Percentiles rank a stretch among this genome's conserved stretches.
These are phyloP conservation scores for Pimephales promelas DNA, from an alignment of 2,113 vertebrate genomes.

Conservation along the genomic window DNA sequence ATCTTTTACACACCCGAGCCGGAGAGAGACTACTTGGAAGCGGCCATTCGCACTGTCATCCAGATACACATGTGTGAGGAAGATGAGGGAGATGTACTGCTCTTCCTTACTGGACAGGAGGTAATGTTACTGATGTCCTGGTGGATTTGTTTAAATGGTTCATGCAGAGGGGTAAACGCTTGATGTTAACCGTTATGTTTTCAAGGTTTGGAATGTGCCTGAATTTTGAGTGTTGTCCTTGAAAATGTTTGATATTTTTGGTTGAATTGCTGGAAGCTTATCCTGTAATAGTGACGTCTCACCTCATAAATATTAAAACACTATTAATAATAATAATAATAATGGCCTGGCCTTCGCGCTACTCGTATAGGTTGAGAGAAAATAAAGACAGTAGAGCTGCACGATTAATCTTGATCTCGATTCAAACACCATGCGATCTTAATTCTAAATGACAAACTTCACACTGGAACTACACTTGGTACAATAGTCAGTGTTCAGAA, in stretches of 20 bases:
- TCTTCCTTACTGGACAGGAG: constrained; percentile 97
- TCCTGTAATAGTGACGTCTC: too few species aligned
- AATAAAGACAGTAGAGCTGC: too few species aligned
- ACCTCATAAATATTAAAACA: too few species aligned
- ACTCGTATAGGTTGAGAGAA: too few species aligned
- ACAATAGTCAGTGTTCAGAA: too few species aligned
- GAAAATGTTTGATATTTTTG: not conserved
- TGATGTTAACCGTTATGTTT: not conserved
- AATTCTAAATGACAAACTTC: too few species aligned
- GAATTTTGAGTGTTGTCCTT: not conserved
- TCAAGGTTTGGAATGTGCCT: not conserved
- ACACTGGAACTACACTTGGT: too few species aligned
- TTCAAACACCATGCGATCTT: too few species aligned
- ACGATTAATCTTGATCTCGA: too few species aligned
- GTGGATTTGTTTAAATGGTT: not conserved
- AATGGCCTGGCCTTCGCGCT: too few species aligned
- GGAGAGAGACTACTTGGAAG: constrained; percentile 94
- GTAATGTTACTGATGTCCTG: constrained; percentile 66
- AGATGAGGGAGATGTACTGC: constrained; percentile 90
- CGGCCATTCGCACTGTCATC: constrained; percentile 94
- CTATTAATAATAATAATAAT: too few species aligned
- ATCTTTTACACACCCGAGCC: constrained; percentile 98
- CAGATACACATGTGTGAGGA: constrained; percentile 98
- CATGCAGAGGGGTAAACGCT: not conserved
- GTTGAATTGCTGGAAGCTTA: too few species aligned